Evolutionary conservation across 2,113 vertebrate genomes (phyloP), one percentile per base, ranked within the genome.

Genomic region (Hemibagrus wyckioides): DNA sequence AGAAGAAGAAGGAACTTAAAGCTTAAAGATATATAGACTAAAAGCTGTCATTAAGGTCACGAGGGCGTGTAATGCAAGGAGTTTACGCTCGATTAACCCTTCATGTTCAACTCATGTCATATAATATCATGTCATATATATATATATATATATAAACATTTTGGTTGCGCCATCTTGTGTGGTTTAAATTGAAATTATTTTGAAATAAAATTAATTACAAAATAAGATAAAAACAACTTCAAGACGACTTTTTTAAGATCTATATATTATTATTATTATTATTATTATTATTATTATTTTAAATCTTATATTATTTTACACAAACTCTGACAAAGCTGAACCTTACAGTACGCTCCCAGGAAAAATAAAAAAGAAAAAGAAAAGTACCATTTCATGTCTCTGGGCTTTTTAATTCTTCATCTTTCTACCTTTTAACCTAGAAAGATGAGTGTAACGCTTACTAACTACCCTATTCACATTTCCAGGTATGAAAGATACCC

Each of bases 71-170:
- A 94, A 94, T 94, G 93, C 94, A 94, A 93, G 92, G 92, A 91
- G 86, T 94, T 94, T 94, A 93, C 93, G 94, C 93, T 93, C 93
- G 93, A 94, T 94, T 95, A 94, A 94, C 93, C 94, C 93, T 95
- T 93, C 93, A 94, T 94, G 33, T 73, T 71, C 0, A 71, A 39
- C 67, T 19, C 33, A 3, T 48, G 9, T 48, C 44, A 48, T 48
- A 48, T 48, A 48, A 48, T 48, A 48, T 48, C 5, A 6, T 44
- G 3, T 44, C 9, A 48, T 48, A 48, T 48, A 48, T 48, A 48
- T 48, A 48, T 48, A 48, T 48, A 48, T 59, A 23, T 25, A 23
- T 23, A 59, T 25, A 23, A 4, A 23, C 5, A 25, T 21, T n/a
- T n/a, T n/a, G n/a, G n/a, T n/a, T n/a, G n/a, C n/a, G n/a, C n/a